phyloP scores from a whole-genome alignment of 2,888 invertebrate genomes.

The Sisyra nigra region DNA sequence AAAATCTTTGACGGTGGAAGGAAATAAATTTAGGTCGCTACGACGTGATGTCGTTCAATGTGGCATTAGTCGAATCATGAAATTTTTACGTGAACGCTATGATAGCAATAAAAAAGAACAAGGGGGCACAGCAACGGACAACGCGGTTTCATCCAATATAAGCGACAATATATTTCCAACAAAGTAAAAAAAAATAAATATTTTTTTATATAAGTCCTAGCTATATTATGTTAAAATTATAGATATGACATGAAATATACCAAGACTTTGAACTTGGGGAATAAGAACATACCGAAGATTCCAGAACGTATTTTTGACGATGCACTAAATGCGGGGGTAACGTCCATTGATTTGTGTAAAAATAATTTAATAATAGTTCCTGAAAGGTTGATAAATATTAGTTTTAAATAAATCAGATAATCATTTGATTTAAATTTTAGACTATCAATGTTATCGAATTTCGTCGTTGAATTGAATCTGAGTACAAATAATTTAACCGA shows the following conservation, averaged over 20 bases:
- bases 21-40: slow-evolving; percentile 69
- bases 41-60: slow-evolving; percentile 69
- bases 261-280: slow-evolving; percentile 39
- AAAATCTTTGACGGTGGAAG: slow-evolving; percentile 68
- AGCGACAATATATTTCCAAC: slow-evolving; percentile 19
- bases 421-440: slow-evolving; percentile 23
- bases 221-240: too few species aligned
- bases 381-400: slow-evolving; percentile 27
- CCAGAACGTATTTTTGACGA: slow-evolving; percentile 56
- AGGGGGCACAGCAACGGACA: slow-evolving; percentile 24
- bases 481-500: slow-evolving; percentile 20
- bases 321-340: slow-evolving; percentile 54
- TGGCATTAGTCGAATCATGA: slow-evolving; percentile 69
- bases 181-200: slow-evolving; percentile 3
- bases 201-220: too few species aligned
- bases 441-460: slow-evolving; percentile 30
- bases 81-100: slow-evolving; percentile 50
- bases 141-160: slow-evolving; percentile 19
- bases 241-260: slow-evolving; percentile 41
- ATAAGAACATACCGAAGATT: slow-evolving; percentile 43
- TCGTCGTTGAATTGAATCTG: slow-evolving; percentile 48
- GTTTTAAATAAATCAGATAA: not conserved
- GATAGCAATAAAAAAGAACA: slow-evolving; percentile 19
- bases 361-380: slow-evolving; percentile 59
- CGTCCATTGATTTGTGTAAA: slow-evolving; percentile 63